Percentiles rank a stretch among this genome's conserved stretches.
Conservation (phyloP, 2,113 vertebrate species). For the Rhinopomastus cyanomelas region DNA sequence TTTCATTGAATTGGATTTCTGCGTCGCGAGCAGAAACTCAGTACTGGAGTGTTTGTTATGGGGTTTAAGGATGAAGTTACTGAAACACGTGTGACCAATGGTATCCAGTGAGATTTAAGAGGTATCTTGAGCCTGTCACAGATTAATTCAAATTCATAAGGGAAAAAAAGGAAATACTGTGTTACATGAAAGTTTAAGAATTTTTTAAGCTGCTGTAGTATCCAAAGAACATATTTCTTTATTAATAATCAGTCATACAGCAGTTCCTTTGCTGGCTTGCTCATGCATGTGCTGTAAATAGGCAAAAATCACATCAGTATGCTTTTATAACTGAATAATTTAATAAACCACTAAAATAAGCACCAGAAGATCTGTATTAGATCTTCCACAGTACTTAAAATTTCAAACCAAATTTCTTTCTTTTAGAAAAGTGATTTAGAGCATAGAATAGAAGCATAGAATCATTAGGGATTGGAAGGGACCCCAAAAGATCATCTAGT, state of each 20-base stretch:
- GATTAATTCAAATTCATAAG: not conserved
- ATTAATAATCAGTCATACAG: not conserved
- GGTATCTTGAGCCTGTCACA: not conserved
- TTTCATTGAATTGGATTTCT: not conserved
- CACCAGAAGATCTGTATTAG: not conserved
- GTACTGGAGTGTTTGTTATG: not conserved
- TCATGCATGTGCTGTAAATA: not conserved
- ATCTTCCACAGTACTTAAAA: not conserved
- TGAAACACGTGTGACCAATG: not conserved
- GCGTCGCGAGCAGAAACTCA: not conserved
- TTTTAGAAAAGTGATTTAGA: not conserved
- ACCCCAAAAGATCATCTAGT: too few species aligned
- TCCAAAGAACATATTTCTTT: not conserved
- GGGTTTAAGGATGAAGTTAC: not conserved
- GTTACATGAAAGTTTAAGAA: not conserved
- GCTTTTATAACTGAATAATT: not conserved
- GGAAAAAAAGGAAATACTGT: not conserved
- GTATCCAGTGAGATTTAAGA: not conserved
- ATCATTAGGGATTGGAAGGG: too few species aligned
- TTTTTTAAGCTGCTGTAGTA: not conserved
- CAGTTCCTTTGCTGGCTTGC: not conserved
- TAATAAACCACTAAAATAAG: not conserved
- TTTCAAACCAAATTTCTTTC: not conserved
- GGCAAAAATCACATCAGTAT: not conserved
- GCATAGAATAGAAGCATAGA: too few species aligned